Evolutionary conservation across 1,140 invertebrate genomes (phyloP), one percentile per base, ranked within the genome.

Genomic region (Anastatus disparis): DNA sequence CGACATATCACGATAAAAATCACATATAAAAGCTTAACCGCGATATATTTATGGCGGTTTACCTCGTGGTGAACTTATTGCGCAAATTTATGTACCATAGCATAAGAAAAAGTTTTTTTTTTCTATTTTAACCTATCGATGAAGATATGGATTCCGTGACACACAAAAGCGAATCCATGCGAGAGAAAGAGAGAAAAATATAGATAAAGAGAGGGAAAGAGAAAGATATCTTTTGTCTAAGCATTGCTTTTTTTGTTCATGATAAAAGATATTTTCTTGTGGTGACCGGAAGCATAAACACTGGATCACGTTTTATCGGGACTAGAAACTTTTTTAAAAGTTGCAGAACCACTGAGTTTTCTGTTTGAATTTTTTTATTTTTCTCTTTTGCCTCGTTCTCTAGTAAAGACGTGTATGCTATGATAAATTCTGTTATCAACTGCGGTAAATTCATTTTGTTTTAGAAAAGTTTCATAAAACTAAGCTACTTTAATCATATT

Each of bases 251-350:
- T 27, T 24, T 38, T 56, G 29, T 10, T 35, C 20, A 13, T 24
- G 58, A 61, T 44, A 46, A 61, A 46, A 27, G 40, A 61, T 61
- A 61, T 48, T 50, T 50, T 22, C 13, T 20, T 27, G 62, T 15
- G 62, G 27, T 64, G 62, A 64, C 48, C 62, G 29, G 62, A 64
- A 64, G 50, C 63, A 42, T 31, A 44, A 55, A 55, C 38, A 66
- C 22, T 29, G 31, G 35, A 66, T 66, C 31, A 29, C 50, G 24
- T 66, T n/a, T 66, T 55, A 55, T 66, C 48, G 20, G 22, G 22
- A 64, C 29, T n/a, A n/a, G 22, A 52, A 53, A 53, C 17, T 64
- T 64, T 53, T n/a, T 53, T 26, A 53, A 53, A 64, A n/a, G 15
- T 20, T 53, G 2, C 50, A 13, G 4, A 1, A 27, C 44, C 3